These are phyloP conservation scores for Cyphomyrus discorhynchus DNA, from an alignment of 2,113 vertebrate genomes.

Conservation along the genomic window DNA sequence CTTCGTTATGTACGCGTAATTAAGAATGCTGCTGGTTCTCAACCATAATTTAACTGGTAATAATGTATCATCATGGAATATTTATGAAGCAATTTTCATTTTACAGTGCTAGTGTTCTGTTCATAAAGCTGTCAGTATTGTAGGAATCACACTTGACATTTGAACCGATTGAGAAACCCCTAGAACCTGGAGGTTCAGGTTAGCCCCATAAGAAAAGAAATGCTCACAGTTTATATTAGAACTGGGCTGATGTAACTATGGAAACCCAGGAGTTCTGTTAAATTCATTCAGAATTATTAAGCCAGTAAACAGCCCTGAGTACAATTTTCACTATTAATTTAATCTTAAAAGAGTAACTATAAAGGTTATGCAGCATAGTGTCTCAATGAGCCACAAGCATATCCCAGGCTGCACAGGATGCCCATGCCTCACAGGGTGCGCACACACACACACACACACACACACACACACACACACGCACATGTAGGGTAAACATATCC, in stretches of 20 bases:
- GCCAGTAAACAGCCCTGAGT: not conserved
- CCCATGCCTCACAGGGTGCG: not conserved
- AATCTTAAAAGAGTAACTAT: not conserved
- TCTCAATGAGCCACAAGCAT: not conserved
- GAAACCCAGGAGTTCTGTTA: not conserved
- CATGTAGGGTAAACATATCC: no score
- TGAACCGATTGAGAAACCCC: not conserved
- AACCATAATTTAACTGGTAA: not conserved
- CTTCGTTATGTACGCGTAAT: not conserved
- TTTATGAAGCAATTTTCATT: not conserved
- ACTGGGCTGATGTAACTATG: not conserved
- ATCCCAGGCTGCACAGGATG: not conserved
- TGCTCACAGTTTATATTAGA: not conserved
- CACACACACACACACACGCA: no score
- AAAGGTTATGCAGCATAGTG: not conserved
- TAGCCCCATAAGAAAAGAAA: not conserved
- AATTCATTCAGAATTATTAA: not conserved
- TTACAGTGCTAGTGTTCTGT: not conserved
- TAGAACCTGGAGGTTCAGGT: not conserved
- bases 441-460: not conserved
- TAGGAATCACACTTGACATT: not conserved
- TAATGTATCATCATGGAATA: not conserved
- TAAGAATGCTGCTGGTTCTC: not conserved
- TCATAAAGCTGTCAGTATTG: not conserved
- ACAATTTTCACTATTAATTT: not conserved